Evolutionary conservation across 2,113 vertebrate genomes (phyloP).

Genomic region (Lucifuga dentata): DNA sequence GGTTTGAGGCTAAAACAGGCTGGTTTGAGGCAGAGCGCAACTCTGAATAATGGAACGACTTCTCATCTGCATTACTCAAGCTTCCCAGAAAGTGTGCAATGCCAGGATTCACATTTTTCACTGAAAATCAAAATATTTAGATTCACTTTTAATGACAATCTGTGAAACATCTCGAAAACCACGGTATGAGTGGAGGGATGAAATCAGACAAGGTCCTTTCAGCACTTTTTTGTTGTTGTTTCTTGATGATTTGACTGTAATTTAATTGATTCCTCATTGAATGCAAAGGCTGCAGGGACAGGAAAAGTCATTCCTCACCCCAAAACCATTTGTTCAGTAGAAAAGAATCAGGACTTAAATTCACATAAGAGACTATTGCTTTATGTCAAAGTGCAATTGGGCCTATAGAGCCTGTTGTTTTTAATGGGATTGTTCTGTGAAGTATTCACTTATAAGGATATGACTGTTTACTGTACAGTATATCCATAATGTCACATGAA

Average conservation of each 20-base stretch:
- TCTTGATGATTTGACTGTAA: slow-evolving; percentile 82
- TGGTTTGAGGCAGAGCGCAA: slow-evolving; percentile 39
- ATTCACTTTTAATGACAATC: slow-evolving; percentile 14
- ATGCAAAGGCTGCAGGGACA: slow-evolving; percentile 80
- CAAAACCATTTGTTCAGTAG: slow-evolving; percentile 80
- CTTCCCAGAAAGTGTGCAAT: slow-evolving; percentile 29
- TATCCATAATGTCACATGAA: no score
- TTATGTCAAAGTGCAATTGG: background rate
- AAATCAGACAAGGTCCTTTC: background rate
- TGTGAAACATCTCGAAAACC: slow-evolving; percentile 9
- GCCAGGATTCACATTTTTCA: slow-evolving; percentile 18
- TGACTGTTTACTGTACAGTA: no score
- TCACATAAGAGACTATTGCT: slow-evolving; percentile 22
- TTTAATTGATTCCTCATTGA: slow-evolving; percentile 89
- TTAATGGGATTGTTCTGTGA: no score
- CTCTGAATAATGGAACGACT: slow-evolving; percentile 48
- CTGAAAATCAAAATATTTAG: slow-evolving; percentile 4
- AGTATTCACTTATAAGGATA: no score
- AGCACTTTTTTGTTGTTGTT: slow-evolving; percentile 17
- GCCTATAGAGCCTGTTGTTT: background rate
- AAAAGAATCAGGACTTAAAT: slow-evolving; percentile 39
- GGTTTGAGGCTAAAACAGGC: slow-evolving; percentile 66
- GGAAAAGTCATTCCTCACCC: slow-evolving; percentile 85
- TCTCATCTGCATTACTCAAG: slow-evolving; percentile 48
- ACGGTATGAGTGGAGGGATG: slow-evolving; percentile 6